A percentile compares a stretch with the other conserved stretches of the same genome.
Conservation (phyloP, 2,113 vertebrate species). For the Protobothrops mucrosquamatus region DNA sequence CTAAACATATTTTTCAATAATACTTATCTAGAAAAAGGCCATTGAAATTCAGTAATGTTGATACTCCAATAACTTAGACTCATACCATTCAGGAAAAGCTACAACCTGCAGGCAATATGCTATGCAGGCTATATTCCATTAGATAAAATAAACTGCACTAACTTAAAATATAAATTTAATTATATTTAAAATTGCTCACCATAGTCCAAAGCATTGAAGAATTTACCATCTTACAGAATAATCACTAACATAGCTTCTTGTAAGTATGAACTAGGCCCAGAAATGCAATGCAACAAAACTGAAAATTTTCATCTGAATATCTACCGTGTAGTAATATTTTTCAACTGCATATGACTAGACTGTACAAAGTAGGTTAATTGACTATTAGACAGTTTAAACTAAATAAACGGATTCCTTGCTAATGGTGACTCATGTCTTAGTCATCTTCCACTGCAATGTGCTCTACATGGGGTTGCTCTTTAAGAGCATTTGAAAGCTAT, state of each 20-base stretch:
- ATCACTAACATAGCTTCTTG: neutral
- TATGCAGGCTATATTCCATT: neutral
- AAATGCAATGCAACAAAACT: neutral
- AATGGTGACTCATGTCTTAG: neutral
- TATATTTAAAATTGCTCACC: neutral
- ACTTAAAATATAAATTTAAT: neutral
- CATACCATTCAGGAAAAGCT: neutral
- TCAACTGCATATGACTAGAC: neutral
- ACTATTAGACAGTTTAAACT: neutral
- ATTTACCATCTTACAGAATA: neutral
- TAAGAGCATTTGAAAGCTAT: neutral
- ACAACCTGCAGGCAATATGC: neutral
- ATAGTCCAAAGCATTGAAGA: neutral
- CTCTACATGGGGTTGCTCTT: neutral
- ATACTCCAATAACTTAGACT: neutral
- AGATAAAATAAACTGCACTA: neutral
- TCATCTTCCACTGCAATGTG: neutral
- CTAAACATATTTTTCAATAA: neutral
- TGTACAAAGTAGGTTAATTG: neutral
- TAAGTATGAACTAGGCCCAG: neutral
- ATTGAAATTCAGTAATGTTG: neutral
- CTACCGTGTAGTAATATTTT: neutral
- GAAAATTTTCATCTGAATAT: constrained; percentile 5
- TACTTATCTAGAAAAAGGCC: neutral
- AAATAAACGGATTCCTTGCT: neutral